phyloP scores from a whole-genome alignment of 2,888 invertebrate genomes.

The Drosophila anomalata region DNA sequence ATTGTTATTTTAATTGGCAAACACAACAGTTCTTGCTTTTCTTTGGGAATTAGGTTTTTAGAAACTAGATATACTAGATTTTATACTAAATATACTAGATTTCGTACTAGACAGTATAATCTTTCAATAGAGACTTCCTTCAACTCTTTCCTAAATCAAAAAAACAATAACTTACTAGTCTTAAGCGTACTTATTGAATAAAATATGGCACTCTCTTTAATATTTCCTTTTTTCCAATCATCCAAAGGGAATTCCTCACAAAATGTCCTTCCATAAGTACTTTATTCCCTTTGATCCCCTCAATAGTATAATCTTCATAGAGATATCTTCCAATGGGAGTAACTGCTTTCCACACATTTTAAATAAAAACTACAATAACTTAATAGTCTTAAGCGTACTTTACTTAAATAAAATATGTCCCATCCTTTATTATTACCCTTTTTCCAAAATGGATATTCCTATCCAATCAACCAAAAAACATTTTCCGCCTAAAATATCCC shows the following conservation, averaged over 20 bases:
- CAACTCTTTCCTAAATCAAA: too few relatives aligned
- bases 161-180: too few relatives aligned
- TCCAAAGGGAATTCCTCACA: constrained; percentile 8
- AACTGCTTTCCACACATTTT: too few relatives aligned
- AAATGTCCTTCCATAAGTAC: not conserved
- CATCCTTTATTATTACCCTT: not conserved
- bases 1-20: constrained; percentile 41
- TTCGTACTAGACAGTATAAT: too few relatives aligned
- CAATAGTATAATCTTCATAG: too few relatives aligned
- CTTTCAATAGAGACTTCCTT: too few relatives aligned
- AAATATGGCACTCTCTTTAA: too few relatives aligned
- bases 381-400: too few relatives aligned
- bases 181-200: too few relatives aligned
- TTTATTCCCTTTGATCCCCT: constrained; percentile 16
- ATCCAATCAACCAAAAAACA: constrained; percentile 16
- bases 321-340: too few relatives aligned
- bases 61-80: not conserved
- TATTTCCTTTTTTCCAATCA: constrained; percentile 4
- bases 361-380: not conserved
- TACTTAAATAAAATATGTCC: not conserved
- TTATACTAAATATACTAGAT: too few relatives aligned
- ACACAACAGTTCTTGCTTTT: not conserved
- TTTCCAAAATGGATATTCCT: not conserved
- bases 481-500: constrained; percentile 1
- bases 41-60: not conserved